A percentile compares a stretch with the other conserved stretches of the same genome.
Conservation (phyloP, 2,113 vertebrate species). For the Melanostigma gelatinosum region DNA sequence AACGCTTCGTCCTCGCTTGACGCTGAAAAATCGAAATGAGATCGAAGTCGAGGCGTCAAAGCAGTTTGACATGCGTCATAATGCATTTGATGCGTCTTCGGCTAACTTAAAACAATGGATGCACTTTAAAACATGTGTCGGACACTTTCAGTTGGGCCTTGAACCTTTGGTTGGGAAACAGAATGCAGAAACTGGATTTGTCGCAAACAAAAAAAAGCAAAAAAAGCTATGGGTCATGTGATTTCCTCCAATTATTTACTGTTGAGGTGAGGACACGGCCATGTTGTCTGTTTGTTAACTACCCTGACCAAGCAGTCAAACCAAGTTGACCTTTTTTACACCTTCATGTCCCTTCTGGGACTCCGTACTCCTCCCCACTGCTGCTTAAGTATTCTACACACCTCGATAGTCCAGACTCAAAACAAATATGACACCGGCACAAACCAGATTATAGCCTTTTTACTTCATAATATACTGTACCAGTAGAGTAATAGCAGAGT, state of each 20-base stretch:
- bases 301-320: no score
- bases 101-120: no score
- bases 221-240: neutral
- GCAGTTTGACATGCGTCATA: no score
- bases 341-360: neutral
- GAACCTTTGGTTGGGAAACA: neutral
- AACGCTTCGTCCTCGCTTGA: no score
- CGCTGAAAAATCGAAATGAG: no score
- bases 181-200: neutral
- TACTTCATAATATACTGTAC: neutral
- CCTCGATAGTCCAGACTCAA: neutral
- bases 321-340: no score
- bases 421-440: neutral
- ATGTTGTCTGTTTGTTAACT: no score
- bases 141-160: no score
- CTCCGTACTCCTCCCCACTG: neutral
- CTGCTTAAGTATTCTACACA: neutral
- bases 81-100: no score
- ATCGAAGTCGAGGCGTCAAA: no score
- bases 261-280: no score
- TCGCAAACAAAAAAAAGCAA: neutral
- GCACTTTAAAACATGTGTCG: no score
- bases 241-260: neutral
- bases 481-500: slow-evolving; percentile 4
- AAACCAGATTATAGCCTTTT: neutral